phyloP scores from a whole-genome alignment of 2,113 vertebrate species.

The Notechis scutatus region DNA sequence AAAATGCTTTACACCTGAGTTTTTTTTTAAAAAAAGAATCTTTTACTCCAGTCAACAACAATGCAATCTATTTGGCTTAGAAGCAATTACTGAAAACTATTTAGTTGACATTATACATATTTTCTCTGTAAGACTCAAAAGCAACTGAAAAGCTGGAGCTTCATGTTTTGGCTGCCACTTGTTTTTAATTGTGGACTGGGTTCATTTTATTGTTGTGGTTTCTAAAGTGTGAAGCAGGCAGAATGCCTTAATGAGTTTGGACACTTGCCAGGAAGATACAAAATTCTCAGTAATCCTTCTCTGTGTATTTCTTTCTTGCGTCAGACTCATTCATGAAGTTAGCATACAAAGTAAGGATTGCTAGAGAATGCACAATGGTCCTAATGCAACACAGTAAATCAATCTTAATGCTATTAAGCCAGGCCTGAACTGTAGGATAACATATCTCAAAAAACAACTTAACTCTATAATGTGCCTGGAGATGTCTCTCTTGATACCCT shows the following conservation, averaged over 20 bases:
- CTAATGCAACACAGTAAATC: neutral
- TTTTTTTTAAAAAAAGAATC: neutral
- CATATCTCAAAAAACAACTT: neutral
- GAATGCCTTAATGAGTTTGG: neutral
- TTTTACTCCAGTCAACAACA: conserved; percentile 11
- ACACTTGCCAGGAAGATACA: neutral
- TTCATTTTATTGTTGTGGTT: neutral
- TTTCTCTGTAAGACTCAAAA: neutral
- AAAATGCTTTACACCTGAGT: neutral
- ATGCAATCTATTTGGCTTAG: neutral
- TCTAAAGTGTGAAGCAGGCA: neutral
- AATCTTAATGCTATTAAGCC: neutral
- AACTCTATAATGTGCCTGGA: neutral
- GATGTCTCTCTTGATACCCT: neutral
- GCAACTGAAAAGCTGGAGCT: neutral
- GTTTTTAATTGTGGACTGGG: neutral
- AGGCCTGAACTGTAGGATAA: neutral
- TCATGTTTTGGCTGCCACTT: neutral
- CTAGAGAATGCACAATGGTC: neutral
- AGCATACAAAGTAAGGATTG: neutral
- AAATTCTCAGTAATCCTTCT: neutral
- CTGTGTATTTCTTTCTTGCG: neutral
- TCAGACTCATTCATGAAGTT: neutral
- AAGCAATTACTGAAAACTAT: neutral
- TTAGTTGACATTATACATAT: conserved; percentile 8